A percentile compares a stretch with the other conserved stretches of the same genome.
phyloP scores from a whole-genome alignment of 2,113 vertebrate species.

The Chascanopsetta lugubris region DNA sequence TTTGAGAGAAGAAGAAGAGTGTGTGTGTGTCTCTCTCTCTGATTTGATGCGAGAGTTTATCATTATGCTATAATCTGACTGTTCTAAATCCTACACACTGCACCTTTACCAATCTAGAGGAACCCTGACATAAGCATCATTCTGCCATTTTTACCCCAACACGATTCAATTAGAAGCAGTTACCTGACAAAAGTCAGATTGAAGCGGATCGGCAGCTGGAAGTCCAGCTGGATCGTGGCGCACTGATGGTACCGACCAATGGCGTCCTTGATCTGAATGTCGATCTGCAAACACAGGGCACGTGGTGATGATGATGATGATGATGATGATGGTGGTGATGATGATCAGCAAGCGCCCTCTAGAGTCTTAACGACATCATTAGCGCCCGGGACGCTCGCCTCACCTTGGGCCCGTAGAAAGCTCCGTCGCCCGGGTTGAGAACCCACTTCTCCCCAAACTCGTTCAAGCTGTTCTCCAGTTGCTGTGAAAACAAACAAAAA shows the following conservation, averaged over 20 bases:
- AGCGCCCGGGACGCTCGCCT: conserved; percentile 17
- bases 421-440: conserved; percentile 95
- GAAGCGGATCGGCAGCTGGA: conserved; percentile 95
- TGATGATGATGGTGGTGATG: no score
- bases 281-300: conserved; percentile 82
- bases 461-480: conserved; percentile 97
- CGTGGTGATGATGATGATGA: no score
- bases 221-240: conserved; percentile 97
- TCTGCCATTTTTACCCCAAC: not conserved
- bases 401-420: conserved; percentile 99
- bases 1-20: no score
- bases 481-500: conserved; percentile 80
- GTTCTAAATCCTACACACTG: not conserved
- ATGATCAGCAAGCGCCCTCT: not conserved
- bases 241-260: conserved; percentile 98
- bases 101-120: not conserved
- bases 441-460: conserved; percentile 96
- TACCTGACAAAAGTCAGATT: conserved; percentile 95
- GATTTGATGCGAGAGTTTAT: no score
- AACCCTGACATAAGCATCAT: no score
- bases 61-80: no score
- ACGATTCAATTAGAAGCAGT: not conserved
- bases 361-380: not conserved
- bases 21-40: no score
- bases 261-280: conserved; percentile 98